Percentiles rank a stretch among this genome's conserved stretches.
Evolutionary conservation across 2,113 vertebrate species (phyloP).

Genomic region (Upupa epops): DNA sequence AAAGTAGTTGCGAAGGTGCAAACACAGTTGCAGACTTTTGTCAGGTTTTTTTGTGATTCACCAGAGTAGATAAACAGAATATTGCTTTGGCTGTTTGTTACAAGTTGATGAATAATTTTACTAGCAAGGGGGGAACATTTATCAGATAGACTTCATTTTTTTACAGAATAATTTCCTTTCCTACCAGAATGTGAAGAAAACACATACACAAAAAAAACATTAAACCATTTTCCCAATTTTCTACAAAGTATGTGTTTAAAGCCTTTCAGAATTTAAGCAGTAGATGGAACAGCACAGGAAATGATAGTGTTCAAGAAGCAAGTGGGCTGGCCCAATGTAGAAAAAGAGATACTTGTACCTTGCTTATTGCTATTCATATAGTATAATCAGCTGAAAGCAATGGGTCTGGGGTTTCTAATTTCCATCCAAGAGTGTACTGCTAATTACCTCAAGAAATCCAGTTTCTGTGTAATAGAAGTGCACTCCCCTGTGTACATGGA

Average conservation of each 20-base stretch:
- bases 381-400: background rate
- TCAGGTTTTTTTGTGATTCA: background rate
- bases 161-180: background rate
- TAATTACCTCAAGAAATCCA: background rate
- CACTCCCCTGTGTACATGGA: accelerated
- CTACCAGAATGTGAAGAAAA: background rate
- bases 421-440: background rate
- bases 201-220: background rate
- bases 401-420: background rate
- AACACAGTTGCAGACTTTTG: background rate
- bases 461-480: background rate
- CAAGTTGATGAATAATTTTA: background rate
- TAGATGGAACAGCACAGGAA: background rate
- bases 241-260: background rate
- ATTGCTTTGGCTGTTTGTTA: background rate
- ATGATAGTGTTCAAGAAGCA: background rate
- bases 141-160: background rate
- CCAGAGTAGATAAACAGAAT: background rate
- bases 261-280: background rate
- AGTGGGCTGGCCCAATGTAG: background rate
- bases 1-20: background rate
- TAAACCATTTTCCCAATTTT: background rate
- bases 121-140: background rate
- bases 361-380: background rate
- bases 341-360: background rate